These are phyloP conservation scores for Fopius arisanus DNA, from an alignment of 1,140 invertebrate species.

Conservation along the genomic window DNA sequence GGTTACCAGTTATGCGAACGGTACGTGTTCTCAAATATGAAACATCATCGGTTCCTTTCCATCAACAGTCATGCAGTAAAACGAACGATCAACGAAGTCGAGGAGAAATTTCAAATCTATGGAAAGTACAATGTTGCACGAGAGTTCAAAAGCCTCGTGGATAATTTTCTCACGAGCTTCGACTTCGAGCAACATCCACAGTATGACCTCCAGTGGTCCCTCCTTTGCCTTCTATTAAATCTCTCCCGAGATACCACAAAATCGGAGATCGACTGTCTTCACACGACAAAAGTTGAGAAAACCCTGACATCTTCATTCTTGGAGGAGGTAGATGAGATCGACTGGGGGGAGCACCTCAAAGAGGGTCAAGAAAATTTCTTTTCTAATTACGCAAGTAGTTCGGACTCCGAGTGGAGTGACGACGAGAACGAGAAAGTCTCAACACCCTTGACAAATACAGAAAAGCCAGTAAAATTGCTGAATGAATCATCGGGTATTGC, in stretches of 20 bases:
- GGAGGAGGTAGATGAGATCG: slow-evolving; percentile 53
- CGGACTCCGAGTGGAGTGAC: slow-evolving; percentile 56
- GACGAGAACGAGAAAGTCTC: slow-evolving; percentile 42
- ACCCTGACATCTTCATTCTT: slow-evolving; percentile 36
- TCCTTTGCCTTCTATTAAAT: slow-evolving; percentile 56
- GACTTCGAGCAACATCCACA: slow-evolving; percentile 61
- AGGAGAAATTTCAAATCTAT: slow-evolving; percentile 60
- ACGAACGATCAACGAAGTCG: slow-evolving; percentile 51
- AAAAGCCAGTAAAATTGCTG: background rate
- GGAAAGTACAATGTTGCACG: slow-evolving; percentile 60
- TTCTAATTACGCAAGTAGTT: slow-evolving; percentile 49
- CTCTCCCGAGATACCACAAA: slow-evolving; percentile 55
- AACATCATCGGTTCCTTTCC: slow-evolving; percentile 60
- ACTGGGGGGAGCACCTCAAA: slow-evolving; percentile 60
- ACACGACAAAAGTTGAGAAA: slow-evolving; percentile 34
- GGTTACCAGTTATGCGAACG: slow-evolving; percentile 59
- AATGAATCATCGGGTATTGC: background rate
- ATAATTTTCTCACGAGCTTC: slow-evolving; percentile 55
- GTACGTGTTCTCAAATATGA: slow-evolving; percentile 60
- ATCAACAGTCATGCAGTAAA: slow-evolving; percentile 57
- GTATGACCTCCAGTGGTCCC: slow-evolving; percentile 60
- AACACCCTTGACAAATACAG: background rate
- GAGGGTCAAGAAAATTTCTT: slow-evolving; percentile 58
- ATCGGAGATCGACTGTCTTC: slow-evolving; percentile 43
- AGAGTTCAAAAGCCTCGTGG: slow-evolving; percentile 52